Base-by-base conservation (phyloP, 1,140 invertebrate genomes). In the Mylabris phalerata region DNA sequence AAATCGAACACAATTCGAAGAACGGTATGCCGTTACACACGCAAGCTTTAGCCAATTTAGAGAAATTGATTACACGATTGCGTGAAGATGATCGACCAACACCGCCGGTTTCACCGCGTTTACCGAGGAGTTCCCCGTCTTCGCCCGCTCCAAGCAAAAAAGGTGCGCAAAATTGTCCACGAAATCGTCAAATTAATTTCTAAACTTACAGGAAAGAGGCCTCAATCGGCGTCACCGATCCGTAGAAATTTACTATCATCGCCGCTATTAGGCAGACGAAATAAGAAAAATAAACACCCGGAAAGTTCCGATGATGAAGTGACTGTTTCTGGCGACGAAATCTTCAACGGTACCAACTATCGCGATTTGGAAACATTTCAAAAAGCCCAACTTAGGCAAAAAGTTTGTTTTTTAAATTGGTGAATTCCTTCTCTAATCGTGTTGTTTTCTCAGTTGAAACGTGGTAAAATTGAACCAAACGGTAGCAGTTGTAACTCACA, bases 311-410 rank as follows among this genome's bases (percentile, higher is more conserved):
- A 94, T 67, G 90, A 93, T 67, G 91, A 94, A 69, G 82, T 83
- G 10, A 80, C 81, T 13, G 77, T 83, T 52, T 81, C 82, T 50
- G 80, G 82, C 42, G 81, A 90, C 72, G 71, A 86, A 73, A 67
- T 77, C 60, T 77, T 82, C 63, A 82, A 81, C 65, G 78, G 80
- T 55, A 83, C 84, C 57, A 88, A 87, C 75, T 95, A 92, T 71
- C 84, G 85, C 58, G 90, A 96, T 75, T 79, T 96, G 54, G 93
- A 97, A 77, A 93, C 89, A 48, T 95, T 96, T 73, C 94, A 97
- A 73, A 96, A 96, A 77, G 89, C 91, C 41, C 93, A 95, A 69
- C 80, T 96, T 38, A 83, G 90, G 64, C 93, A 96, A 73, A 95
- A 96, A 85, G 93, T 95, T n/a, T 11, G 11, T 42, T 42, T 42